A percentile compares a stretch with the other conserved stretches of the same genome.
These are phyloP conservation scores for Allophyes oxyacanthae DNA, from an alignment of 2,888 invertebrate species.

Conservation along the genomic window DNA sequence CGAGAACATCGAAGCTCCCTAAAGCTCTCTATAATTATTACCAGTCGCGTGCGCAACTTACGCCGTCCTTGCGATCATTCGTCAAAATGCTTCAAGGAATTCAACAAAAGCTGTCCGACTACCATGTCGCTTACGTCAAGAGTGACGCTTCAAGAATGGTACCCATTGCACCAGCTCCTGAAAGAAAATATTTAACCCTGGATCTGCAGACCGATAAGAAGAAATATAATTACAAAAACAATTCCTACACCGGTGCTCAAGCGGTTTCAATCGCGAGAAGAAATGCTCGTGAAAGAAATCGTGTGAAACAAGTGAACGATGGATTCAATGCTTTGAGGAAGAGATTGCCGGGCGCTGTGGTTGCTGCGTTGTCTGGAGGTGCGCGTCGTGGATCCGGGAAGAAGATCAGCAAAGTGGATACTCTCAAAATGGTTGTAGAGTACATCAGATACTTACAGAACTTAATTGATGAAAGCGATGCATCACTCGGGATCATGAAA, in stretches of 20 bases:
- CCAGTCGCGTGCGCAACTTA: slow-evolving; percentile 55
- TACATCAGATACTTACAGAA: slow-evolving; percentile 95
- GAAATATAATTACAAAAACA: slow-evolving; percentile 90
- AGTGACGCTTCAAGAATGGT: slow-evolving; percentile 75
- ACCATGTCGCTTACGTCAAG: slow-evolving; percentile 60
- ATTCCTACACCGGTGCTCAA: slow-evolving; percentile 89
- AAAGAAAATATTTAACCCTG: slow-evolving; percentile 70
- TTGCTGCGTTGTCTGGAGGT: slow-evolving; percentile 91
- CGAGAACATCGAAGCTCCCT: slow-evolving; percentile 67
- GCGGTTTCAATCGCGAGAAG: slow-evolving; percentile 95
- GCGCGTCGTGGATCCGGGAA: slow-evolving; percentile 94
- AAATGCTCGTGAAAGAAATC: slow-evolving; percentile 98
- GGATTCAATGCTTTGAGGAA: slow-evolving; percentile 96
- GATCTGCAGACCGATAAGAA: slow-evolving; percentile 84
- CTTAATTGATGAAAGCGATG: slow-evolving; percentile 92
- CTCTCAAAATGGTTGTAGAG: slow-evolving; percentile 95
- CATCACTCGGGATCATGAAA: slow-evolving; percentile 75
- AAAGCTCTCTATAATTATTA: slow-evolving; percentile 51
- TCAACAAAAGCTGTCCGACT: slow-evolving; percentile 59
- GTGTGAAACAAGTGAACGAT: slow-evolving; percentile 98
- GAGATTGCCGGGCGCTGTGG: slow-evolving; percentile 94
- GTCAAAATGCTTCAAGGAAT: slow-evolving; percentile 72
- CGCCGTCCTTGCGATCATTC: slow-evolving; percentile 18
- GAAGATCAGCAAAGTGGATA: slow-evolving; percentile 97
- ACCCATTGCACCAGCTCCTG: slow-evolving; percentile 88